Conservation (phyloP, 92 coral and sea anemone genomes). For the Virgularia gustaviana region DNA sequence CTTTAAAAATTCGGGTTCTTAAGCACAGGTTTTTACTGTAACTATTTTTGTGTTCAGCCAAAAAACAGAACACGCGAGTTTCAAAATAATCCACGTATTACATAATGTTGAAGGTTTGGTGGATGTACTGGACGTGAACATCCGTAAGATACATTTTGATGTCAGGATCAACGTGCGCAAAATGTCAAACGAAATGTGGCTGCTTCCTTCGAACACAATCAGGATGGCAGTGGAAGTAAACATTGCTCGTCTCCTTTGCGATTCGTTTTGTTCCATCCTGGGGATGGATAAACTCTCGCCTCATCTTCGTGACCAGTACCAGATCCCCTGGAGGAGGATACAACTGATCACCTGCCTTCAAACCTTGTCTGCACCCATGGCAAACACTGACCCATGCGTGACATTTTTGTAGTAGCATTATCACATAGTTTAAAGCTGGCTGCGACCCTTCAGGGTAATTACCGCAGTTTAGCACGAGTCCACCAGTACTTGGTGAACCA, state of each 20-base stretch:
- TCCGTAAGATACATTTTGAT: neutral
- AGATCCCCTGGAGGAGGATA: slow-evolving; percentile 16
- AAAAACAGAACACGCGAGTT: too few relatives aligned
- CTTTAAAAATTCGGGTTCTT: too few relatives aligned
- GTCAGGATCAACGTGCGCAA: slow-evolving; percentile 1
- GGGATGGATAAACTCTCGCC: slow-evolving; percentile 15
- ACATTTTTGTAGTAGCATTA: neutral
- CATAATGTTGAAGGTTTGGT: too few relatives aligned
- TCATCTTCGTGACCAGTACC: slow-evolving; percentile 17
- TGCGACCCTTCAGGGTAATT: too few relatives aligned
- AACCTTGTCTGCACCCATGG: slow-evolving; percentile 2
- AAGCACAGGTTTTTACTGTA: too few relatives aligned
- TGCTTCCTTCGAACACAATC: slow-evolving; percentile 13
- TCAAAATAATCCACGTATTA: too few relatives aligned
- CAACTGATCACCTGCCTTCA: neutral
- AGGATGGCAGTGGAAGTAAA: slow-evolving; percentile 23
- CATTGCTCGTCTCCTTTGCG: neutral
- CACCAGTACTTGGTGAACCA: too few relatives aligned
- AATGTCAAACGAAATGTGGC: neutral
- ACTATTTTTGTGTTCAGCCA: too few relatives aligned
- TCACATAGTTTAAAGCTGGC: neutral
- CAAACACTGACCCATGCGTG: slow-evolving; percentile 22
- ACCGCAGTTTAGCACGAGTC: too few relatives aligned
- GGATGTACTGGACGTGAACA: slow-evolving; percentile 3
- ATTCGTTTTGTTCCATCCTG: neutral